Evolutionary conservation across 2,113 vertebrate genomes (phyloP).

Genomic region (Crotalus tigris): DNA sequence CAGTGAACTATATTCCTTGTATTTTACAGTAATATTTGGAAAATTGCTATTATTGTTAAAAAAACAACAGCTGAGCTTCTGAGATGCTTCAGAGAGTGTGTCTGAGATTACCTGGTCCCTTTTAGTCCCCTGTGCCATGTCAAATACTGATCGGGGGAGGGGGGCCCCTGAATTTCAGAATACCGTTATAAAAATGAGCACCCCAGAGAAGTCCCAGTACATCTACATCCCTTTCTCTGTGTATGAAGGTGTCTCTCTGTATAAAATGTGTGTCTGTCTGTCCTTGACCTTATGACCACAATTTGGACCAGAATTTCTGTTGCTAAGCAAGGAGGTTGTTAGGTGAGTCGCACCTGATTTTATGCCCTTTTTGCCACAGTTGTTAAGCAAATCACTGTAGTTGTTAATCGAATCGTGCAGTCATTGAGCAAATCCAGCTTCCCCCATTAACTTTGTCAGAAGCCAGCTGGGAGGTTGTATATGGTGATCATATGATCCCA

Average conservation of each 20-base stretch:
- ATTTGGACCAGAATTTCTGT: not conserved
- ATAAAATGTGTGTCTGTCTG: not conserved
- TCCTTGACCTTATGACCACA: not conserved
- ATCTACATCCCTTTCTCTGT: not conserved
- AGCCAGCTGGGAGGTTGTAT: not conserved
- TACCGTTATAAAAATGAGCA: not conserved
- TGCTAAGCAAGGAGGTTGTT: not conserved
- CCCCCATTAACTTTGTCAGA: not conserved
- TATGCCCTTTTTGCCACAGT: not conserved
- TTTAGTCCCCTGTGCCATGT: not conserved
- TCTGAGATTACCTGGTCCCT: not conserved
- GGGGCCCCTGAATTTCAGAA: not conserved
- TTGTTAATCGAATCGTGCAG: not conserved
- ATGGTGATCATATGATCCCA: not conserved
- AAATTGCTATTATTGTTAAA: not conserved
- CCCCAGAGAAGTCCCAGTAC: not conserved
- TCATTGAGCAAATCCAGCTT: not conserved
- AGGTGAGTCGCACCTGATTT: not conserved
- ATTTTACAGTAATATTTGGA: not conserved
- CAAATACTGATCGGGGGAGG: not conserved
- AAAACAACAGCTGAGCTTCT: not conserved
- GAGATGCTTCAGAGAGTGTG: not conserved
- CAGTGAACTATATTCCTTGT: not conserved
- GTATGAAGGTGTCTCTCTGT: not conserved
- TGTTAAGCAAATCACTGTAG: not conserved